These are phyloP conservation scores for Aromia moschata DNA, from an alignment of 2,888 invertebrate species.

Conservation along the genomic window DNA sequence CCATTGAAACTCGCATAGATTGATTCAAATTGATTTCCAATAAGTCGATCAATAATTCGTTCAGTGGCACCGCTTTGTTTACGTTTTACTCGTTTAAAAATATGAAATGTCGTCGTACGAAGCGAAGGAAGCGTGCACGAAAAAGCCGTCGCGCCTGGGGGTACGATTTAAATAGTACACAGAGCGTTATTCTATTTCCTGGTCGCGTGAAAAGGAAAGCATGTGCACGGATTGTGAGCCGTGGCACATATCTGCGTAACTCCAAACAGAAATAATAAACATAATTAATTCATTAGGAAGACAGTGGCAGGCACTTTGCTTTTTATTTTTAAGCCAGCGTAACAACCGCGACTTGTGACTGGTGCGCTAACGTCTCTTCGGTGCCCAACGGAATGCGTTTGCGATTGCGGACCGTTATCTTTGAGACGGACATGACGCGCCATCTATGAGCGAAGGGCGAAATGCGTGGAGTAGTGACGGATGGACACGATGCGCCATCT, in stretches of 20 bases:
- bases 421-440: neutral
- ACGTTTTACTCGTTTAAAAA: neutral
- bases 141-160: neutral
- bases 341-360: neutral
- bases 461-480: no score
- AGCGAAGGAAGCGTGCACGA: neutral
- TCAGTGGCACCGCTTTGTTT: no score
- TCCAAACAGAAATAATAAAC: slow-evolving; percentile 10
- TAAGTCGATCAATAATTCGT: no score
- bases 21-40: no score
- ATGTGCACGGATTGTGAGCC: neutral
- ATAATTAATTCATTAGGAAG: slow-evolving; percentile 8
- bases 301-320: neutral
- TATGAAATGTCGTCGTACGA: neutral
- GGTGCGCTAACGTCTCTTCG: neutral
- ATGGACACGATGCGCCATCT: no score
- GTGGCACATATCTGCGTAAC: slow-evolving; percentile 1
- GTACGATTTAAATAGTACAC: slow-evolving; percentile 4
- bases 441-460: neutral
- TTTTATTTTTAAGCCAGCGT: slow-evolving; percentile 5
- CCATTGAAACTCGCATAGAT: no score
- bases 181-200: slow-evolving; percentile 2
- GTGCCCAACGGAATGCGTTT: neutral
- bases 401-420: neutral
- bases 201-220: neutral